phyloP scores from a whole-genome alignment of 2,797 vertebrate genomes.

The Phoeniculus purpureus region DNA sequence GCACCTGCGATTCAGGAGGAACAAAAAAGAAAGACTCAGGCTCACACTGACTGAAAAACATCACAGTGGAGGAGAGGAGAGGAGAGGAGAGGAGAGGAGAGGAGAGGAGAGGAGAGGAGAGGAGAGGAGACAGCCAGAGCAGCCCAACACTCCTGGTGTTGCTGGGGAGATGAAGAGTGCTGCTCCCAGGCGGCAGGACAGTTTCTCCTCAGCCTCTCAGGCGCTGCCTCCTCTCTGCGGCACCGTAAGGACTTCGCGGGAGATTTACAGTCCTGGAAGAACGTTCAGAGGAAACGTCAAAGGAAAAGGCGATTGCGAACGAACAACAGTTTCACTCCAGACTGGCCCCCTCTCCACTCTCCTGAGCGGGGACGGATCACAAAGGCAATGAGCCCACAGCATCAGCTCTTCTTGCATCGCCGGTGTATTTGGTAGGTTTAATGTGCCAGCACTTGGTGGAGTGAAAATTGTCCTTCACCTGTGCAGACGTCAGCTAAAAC shows the following conservation, averaged over 20 bases:
- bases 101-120: conserved; percentile 62
- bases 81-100: conserved; percentile 63
- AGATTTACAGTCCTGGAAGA: conserved; percentile 63
- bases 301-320: conserved; percentile 63
- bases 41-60: conserved; percentile 52
- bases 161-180: conserved; percentile 65
- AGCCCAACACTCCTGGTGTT: conserved; percentile 9
- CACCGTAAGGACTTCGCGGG: conserved; percentile 60
- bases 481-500: background rate
- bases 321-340: conserved; percentile 65
- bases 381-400: conserved; percentile 52
- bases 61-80: conserved; percentile 56
- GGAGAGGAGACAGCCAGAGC: conserved; percentile 48
- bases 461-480: background rate
- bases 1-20: conserved; percentile 67
- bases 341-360: conserved; percentile 17
- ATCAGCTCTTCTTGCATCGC: conserved; percentile 25
- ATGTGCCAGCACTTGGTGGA: conserved; percentile 21
- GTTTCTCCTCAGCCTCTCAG: conserved; percentile 65
- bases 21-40: conserved; percentile 66
- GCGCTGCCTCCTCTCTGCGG: conserved; percentile 47
- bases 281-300: conserved; percentile 60
- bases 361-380: conserved; percentile 19
- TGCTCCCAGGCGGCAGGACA: conserved; percentile 65
- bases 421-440: background rate